A percentile compares a stretch with the other conserved stretches of the same genome.
These are phyloP conservation scores for Capromys pilorides DNA, from an alignment of 2,797 vertebrate species.

Conservation along the genomic window DNA sequence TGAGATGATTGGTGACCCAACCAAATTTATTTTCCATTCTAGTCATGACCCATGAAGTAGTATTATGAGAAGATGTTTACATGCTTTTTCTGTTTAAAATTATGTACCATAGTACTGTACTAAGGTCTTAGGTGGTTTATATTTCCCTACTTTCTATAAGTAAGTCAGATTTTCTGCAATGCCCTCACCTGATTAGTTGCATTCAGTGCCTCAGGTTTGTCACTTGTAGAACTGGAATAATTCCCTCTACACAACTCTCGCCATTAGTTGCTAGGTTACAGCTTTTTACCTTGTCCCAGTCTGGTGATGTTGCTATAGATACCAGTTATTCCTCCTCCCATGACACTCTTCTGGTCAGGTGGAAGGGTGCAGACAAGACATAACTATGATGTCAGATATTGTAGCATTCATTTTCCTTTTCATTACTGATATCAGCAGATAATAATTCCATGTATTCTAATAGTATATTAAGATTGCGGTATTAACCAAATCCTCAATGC, in stretches of 20 bases:
- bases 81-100: conserved; percentile 58
- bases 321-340: conserved; percentile 77
- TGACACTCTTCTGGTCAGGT: conserved; percentile 67
- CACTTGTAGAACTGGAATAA: conserved; percentile 62
- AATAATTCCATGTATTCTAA: background rate
- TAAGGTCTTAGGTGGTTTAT: conserved; percentile 25
- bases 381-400: conserved; percentile 78
- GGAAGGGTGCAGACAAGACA: conserved; percentile 60
- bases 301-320: conserved; percentile 82
- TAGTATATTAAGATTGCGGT: background rate
- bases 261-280: conserved; percentile 80
- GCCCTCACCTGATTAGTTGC: conserved; percentile 29
- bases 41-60: conserved; percentile 18
- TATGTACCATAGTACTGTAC: conserved; percentile 18
- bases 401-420: conserved; percentile 47
- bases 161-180: conserved; percentile 45
- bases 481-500: background rate
- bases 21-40: conserved; percentile 60
- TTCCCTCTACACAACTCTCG: conserved; percentile 57
- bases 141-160: background rate
- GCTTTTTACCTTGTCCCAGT: conserved; percentile 74
- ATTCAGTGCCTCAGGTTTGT: conserved; percentile 41
- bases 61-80: conserved; percentile 29
- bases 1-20: background rate
- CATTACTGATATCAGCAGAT: conserved; percentile 1